Conservation (phyloP, 2,113 vertebrate species). For the Antidorcas marsupialis region DNA sequence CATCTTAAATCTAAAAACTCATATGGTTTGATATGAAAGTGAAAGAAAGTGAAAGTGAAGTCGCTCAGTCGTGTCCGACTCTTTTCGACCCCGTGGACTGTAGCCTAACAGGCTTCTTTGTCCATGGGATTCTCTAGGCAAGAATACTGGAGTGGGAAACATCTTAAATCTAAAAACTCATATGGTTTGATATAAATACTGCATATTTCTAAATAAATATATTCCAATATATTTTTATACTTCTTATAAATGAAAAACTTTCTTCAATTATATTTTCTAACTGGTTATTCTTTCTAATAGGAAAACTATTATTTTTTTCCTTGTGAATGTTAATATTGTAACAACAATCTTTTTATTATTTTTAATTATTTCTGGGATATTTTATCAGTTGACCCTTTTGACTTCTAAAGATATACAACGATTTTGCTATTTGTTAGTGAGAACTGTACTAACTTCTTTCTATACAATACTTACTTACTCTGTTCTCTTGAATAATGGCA, state of each 20-base stretch:
- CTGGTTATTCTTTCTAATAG: background rate
- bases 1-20: background rate
- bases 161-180: background rate
- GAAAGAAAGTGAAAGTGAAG: too few species aligned
- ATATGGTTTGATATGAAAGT: background rate
- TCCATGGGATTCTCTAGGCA: too few species aligned
- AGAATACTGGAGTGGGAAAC: background rate
- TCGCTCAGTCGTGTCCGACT: too few species aligned
- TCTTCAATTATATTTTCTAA: conserved; percentile 22
- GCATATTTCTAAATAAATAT: background rate
- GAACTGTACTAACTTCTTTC: background rate
- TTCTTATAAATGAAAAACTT: background rate
- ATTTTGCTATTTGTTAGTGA: background rate
- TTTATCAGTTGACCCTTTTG: background rate
- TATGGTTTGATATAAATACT: background rate
- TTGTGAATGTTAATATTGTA: background rate
- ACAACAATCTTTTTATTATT: background rate
- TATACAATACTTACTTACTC: background rate
- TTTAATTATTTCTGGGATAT: background rate
- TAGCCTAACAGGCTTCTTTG: too few species aligned
- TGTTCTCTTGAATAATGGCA: background rate
- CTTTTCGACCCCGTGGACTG: too few species aligned
- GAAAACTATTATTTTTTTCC: background rate
- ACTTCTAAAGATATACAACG: background rate
- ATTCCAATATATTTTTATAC: background rate